Evolutionary conservation across 2,888 invertebrate genomes (phyloP), one percentile per base, ranked within the genome.

Genomic region (Epirrita christyi): DNA sequence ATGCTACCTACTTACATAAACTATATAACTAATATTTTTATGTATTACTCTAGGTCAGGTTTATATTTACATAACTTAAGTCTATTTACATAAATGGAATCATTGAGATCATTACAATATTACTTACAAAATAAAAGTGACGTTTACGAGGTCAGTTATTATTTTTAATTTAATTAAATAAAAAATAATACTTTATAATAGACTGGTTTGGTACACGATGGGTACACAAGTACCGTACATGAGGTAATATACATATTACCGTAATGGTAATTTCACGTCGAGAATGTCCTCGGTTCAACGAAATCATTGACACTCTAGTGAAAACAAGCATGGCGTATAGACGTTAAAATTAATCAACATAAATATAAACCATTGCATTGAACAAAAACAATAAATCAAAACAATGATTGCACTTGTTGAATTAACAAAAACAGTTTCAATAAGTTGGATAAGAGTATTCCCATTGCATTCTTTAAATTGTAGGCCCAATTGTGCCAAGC

Each of bases 11-110:
- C 71, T 72, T 80, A 76, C 71, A 74, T 74, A 77, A 66, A 64
- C 66, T 68, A 21, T 21, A 4, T 21, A 76, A 59, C 61, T 68
- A 75, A 69, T 76, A 75, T 72, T 70, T n/a, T 73, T 71, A 67
- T 71, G 73, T 55, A 43, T 38, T 47, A 46, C 14, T 41, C 59
- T 54, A 54, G 21, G 2, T 42, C 43, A 46, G 36, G 21, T 50
- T 64, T 86, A 86, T 88, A 89, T 90, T 81, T 90, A 91, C 86
- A 88, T 54, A 67, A 70, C 66, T 70, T 78, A 83, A 80, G 70
- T 64, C 79, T 90, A 90, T 90, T 81, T 91, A 91, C 88, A 90
- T 81, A 87, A 85, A 90, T 88, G 91, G 91, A 92, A 90, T 91
- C 86, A 85, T 86, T 91, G 91, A 92, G 91, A 92, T 92, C 91